Conservation (phyloP, 2,113 vertebrate species). For the Ancistrus triradiatus region DNA sequence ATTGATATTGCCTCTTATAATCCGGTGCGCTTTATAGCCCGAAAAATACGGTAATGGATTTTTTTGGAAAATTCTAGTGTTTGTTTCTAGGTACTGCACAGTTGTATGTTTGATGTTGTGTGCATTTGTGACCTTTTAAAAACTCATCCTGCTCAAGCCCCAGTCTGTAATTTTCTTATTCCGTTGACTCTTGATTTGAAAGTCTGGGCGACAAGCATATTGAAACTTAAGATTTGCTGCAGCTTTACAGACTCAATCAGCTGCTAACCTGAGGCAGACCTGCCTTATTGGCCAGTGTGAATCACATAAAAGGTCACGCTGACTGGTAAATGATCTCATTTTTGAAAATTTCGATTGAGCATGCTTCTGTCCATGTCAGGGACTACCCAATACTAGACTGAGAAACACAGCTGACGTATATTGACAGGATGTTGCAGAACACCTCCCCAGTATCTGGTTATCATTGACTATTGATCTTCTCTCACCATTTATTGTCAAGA, state of each 20-base stretch:
- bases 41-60: too few species aligned
- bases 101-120: too few species aligned
- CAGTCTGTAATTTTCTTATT: too few species aligned
- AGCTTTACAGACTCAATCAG: slow-evolving; percentile 16
- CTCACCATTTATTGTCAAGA: slow-evolving; percentile 80
- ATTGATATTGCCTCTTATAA: too few species aligned
- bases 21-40: too few species aligned
- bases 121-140: too few species aligned
- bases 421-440: slow-evolving; percentile 37
- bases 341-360: slow-evolving; percentile 12
- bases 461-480: slow-evolving; percentile 83
- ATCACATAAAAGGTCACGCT: slow-evolving; percentile 30
- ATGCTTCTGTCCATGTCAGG: slow-evolving; percentile 11
- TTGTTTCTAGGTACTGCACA: too few species aligned
- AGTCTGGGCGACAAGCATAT: neutral
- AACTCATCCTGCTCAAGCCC: too few species aligned
- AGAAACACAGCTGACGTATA: slow-evolving; percentile 39
- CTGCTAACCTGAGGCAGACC: neutral
- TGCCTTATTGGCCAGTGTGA: neutral
- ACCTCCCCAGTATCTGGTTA: slow-evolving; percentile 72
- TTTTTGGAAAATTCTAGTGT: too few species aligned
- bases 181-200: neutral
- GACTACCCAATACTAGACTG: slow-evolving; percentile 11
- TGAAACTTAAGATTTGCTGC: neutral
- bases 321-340: slow-evolving; percentile 12